Base-by-base conservation (phyloP, 2,888 invertebrate species). In the Mythimna vitellina region DNA sequence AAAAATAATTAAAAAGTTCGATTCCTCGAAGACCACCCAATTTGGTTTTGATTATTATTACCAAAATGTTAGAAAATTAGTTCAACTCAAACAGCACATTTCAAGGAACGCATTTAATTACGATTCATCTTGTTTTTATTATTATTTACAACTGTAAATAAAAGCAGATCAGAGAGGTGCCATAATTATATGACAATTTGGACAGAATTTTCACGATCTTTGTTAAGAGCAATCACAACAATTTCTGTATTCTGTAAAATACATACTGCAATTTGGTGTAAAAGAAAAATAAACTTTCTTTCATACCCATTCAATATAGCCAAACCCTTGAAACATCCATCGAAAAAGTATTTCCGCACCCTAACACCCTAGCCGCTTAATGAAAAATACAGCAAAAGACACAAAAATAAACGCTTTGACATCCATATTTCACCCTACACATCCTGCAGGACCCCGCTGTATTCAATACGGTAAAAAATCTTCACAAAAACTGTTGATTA, bases 401-500 rank as follows among this genome's bases (percentile, higher is more conserved):
- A 64, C 64, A 65, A 68, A 81, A 68, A 78, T 65, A 84, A 75
- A 73, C 69, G 42, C 51, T 66, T 58, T 57, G 65, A 73, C 73
- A 70, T 73, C 73, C 51, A 79, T 84, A 77, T 85, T 81, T 85
- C 72, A 73, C 58, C 49, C 66, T 60, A 71, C 42, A 64, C 38
- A 72, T 53, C 69, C 57, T 49, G n/a, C 35, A 46, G 77, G 22
- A 46, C 60, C 69, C 65, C 62, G 68, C 65, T 78, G 79, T 17
- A 67, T 60, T 80, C 72, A 79, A 81, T 74, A 78, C 73, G 53
- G 64, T 20, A 57, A 70, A 78, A 82, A 82, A 74, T 73, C 71
- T 76, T 73, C 71, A 76, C 73, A 85, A 82, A 84, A 86, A 72
- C 81, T 82, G 80, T 90, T 89, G 88, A 92, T 93, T 90, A 92